A percentile compares a stretch with the other conserved stretches of the same genome.
Evolutionary conservation across 2,113 vertebrate species (phyloP).

Genomic region (Podilymbus podiceps): DNA sequence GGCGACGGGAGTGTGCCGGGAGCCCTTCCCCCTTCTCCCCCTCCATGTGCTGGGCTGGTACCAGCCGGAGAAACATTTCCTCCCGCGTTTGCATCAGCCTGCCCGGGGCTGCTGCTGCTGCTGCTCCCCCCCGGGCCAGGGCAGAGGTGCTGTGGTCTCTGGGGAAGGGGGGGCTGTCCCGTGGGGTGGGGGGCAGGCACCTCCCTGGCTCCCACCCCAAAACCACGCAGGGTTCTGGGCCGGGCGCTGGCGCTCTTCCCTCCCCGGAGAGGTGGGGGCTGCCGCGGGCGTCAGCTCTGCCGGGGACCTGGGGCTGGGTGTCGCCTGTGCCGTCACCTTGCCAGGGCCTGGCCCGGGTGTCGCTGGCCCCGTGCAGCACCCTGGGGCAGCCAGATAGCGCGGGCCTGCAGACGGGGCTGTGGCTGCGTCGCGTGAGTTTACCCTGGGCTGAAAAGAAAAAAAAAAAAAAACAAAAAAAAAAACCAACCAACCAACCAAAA

Average conservation of each 20-base stretch:
- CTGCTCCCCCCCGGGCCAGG: not conserved
- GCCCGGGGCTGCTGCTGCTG: not conserved
- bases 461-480: no score
- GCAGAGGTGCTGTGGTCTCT: not conserved
- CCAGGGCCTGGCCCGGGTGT: rapidly evolving
- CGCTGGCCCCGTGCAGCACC: not conserved
- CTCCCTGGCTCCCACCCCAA: not conserved
- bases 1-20: no score
- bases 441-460: not conserved
- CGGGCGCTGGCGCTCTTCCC: not conserved
- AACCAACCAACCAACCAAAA: no score
- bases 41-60: rapidly evolving
- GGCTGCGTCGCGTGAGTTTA: not conserved
- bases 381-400: not conserved
- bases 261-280: no score
- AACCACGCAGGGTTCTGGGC: rapidly evolving
- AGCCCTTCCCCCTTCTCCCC: not conserved
- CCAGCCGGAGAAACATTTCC: not conserved
- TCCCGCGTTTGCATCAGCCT: not conserved
- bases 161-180: rapidly evolving
- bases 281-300: not conserved
- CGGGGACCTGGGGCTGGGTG: no score
- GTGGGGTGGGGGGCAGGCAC: no score
- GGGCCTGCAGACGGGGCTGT: rapidly evolving
- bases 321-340: rapidly evolving